Evolutionary conservation across 1,140 invertebrate genomes (phyloP).

Genomic region (Spodoptera litura): DNA sequence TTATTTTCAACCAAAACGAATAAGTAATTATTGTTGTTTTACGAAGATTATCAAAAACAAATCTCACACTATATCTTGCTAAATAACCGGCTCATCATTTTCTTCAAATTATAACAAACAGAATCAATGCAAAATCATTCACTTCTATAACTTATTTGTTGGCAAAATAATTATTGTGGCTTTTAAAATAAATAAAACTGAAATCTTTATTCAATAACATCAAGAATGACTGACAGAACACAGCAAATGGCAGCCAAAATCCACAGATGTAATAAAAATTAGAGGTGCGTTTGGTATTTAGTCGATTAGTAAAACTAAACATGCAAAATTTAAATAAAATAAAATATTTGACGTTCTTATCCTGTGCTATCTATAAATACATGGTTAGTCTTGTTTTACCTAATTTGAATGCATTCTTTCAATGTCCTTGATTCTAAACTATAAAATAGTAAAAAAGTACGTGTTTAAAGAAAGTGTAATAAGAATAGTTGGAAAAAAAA

Average conservation of each 20-base stretch:
- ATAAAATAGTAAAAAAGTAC: too few relatives aligned
- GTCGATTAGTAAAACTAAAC: not conserved
- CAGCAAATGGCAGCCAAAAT: conserved; percentile 80
- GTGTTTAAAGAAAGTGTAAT: too few relatives aligned
- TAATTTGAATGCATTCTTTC: too few relatives aligned
- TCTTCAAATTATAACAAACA: conserved; percentile 20
- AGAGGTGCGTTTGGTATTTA: not conserved
- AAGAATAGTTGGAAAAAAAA: too few relatives aligned
- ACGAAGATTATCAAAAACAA: conserved; percentile 57
- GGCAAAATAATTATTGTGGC: conserved; percentile 26
- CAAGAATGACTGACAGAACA: conserved; percentile 83
- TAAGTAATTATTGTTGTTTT: conserved; percentile 44
- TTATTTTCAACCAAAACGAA: conserved; percentile 35
- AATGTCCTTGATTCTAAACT: too few relatives aligned
- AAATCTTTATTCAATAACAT: conserved; percentile 85
- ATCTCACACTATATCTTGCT: conserved; percentile 65
- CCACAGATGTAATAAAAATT: conserved; percentile 54
- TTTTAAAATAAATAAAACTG: conserved; percentile 63
- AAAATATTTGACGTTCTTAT: too few relatives aligned
- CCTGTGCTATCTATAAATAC: too few relatives aligned
- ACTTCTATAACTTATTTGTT: conserved; percentile 37
- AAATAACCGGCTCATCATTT: conserved; percentile 26
- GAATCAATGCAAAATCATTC: conserved; percentile 23
- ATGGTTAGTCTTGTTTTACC: too few relatives aligned
- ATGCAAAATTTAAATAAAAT: too few relatives aligned